Evolutionary conservation across 2,888 invertebrate species (phyloP).

Genomic region (Cantharis nigra): DNA sequence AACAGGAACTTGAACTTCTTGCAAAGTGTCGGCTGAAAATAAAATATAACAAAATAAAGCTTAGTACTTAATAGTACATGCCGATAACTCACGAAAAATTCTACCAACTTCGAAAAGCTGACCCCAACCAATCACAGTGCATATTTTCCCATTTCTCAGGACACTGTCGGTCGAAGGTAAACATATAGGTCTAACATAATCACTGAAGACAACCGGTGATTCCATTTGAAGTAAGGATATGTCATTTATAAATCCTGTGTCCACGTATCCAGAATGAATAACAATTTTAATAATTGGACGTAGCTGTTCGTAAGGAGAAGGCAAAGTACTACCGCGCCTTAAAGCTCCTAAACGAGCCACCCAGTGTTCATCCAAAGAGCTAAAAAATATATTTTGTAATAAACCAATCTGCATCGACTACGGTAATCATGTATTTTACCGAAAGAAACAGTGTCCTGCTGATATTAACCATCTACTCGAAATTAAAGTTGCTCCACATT

Average conservation of each 20-base stretch:
- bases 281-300: slow-evolving; percentile 67
- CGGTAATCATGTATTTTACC: slow-evolving; percentile 62
- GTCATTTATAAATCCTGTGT: slow-evolving; percentile 79
- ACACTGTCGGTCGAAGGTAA: slow-evolving; percentile 65
- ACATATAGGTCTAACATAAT: slow-evolving; percentile 68
- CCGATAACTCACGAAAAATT: slow-evolving; percentile 71
- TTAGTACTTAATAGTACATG: background rate
- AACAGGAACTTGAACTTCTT: slow-evolving; percentile 80
- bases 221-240: slow-evolving; percentile 71
- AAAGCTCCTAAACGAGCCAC: slow-evolving; percentile 78
- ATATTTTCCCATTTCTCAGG: slow-evolving; percentile 68
- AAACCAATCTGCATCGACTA: background rate
- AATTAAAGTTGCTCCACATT: slow-evolving; percentile 79
- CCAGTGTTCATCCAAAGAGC: slow-evolving; percentile 77
- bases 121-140: slow-evolving; percentile 83
- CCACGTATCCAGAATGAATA: slow-evolving; percentile 75
- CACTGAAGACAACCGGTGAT: slow-evolving; percentile 63
- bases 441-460: slow-evolving; percentile 82
- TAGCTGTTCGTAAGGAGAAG: slow-evolving; percentile 76
- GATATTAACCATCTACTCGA: slow-evolving; percentile 75
- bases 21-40: slow-evolving; percentile 75
- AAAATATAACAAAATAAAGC: background rate
- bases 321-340: slow-evolving; percentile 71
- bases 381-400: slow-evolving; percentile 43
- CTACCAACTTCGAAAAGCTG: slow-evolving; percentile 78